A percentile compares a stretch with the other conserved stretches of the same genome.
phyloP scores from a whole-genome alignment of 1,140 invertebrate species.

The Drosophila repletoides region DNA sequence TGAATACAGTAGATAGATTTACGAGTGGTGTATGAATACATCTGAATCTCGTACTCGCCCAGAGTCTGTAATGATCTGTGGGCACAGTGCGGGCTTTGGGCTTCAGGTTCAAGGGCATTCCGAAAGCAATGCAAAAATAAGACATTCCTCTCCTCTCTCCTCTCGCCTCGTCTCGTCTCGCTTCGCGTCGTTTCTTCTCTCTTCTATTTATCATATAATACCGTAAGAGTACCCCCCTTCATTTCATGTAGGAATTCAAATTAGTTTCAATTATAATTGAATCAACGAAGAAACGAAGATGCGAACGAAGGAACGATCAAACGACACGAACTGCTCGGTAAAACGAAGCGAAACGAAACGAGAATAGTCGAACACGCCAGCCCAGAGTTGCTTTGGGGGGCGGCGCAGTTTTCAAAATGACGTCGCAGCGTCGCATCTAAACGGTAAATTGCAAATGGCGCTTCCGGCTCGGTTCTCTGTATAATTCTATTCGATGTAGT shows the following conservation, averaged over 20 bases:
- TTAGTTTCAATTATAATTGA: constrained; percentile 82
- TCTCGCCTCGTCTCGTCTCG: constrained; percentile 15
- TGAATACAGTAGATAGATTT: constrained; percentile 20
- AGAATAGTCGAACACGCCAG: too few species aligned
- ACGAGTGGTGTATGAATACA: too few species aligned
- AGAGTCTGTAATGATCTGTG: too few species aligned
- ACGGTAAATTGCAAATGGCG: constrained; percentile 42
- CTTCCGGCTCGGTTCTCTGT: constrained; percentile 25
- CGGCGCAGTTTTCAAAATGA: constrained; percentile 64
- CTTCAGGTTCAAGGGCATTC: constrained; percentile 80
- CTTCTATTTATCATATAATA: constrained; percentile 42
- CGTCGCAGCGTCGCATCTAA: constrained; percentile 33
- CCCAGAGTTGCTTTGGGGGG: neutral
- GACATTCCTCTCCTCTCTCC: constrained; percentile 21
- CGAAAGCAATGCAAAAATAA: constrained; percentile 54
- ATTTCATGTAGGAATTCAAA: constrained; percentile 56
- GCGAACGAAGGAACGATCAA: constrained; percentile 32
- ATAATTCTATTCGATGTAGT: neutral
- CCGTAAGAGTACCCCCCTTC: constrained; percentile 6
- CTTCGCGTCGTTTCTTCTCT: neutral
- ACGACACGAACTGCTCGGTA: neutral
- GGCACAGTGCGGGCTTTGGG: neutral
- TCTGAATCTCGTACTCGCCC: too few species aligned
- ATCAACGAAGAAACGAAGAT: constrained; percentile 65
- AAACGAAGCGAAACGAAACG: constrained; percentile 4